A percentile compares a stretch with the other conserved stretches of the same genome.
Conservation (phyloP, 2,113 vertebrate species). For the Lepisosteus oculatus region DNA sequence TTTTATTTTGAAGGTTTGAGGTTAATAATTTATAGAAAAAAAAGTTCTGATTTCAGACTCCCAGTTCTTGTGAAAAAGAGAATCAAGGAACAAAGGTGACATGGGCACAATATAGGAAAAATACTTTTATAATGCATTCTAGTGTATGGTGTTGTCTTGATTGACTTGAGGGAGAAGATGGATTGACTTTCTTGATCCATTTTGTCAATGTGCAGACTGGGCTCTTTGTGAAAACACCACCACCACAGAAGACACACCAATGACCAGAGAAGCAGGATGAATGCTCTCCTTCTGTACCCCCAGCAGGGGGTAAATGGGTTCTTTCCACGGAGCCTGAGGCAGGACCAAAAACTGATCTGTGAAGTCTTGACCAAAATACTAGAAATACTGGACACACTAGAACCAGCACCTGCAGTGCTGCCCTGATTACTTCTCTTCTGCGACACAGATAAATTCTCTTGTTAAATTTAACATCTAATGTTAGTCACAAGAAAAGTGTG, state of each 20-base stretch:
- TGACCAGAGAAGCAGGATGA: no score
- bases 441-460: background rate
- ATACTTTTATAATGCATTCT: no score
- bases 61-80: no score
- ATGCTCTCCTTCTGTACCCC: background rate
- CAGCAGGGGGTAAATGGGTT: background rate
- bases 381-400: no score
- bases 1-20: no score
- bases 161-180: slow-evolving; percentile 17
- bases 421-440: background rate
- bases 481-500: background rate
- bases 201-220: slow-evolving; percentile 44
- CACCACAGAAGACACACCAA: no score
- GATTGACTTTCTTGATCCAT: slow-evolving; percentile 61
- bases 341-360: background rate
- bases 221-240: slow-evolving; percentile 2
- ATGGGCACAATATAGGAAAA: no score
- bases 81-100: no score
- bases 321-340: background rate
- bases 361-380: background rate
- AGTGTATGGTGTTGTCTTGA: no score
- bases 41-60: no score
- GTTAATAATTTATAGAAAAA: no score
- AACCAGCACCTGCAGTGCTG: background rate
- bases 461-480: background rate